These are phyloP conservation scores for Pseudomyrmex flavicornis DNA, from an alignment of 1,140 invertebrate genomes.

Conservation along the genomic window DNA sequence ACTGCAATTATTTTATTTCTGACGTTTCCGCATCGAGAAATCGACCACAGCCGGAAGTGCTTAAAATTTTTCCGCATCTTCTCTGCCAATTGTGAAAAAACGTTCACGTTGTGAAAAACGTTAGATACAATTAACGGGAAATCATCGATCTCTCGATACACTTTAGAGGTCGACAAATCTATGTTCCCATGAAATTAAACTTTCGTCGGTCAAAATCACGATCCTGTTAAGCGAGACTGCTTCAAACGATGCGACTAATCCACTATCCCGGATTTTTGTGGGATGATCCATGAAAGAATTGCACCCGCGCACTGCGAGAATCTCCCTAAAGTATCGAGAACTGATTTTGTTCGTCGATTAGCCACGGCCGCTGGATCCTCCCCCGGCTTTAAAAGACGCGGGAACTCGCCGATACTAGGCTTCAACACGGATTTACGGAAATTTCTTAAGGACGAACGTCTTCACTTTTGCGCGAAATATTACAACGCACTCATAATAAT, in stretches of 20 bases:
- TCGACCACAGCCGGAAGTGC: background rate
- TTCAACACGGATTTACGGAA: background rate
- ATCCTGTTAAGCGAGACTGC: slow-evolving; percentile 60
- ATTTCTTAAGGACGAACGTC: slow-evolving; percentile 25
- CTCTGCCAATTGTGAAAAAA: too few species aligned
- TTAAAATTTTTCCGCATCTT: background rate
- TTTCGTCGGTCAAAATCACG: slow-evolving; percentile 21
- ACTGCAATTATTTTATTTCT: background rate
- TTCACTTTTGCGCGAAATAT: slow-evolving; percentile 29
- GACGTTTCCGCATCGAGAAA: background rate
- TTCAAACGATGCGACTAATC: slow-evolving; percentile 54
- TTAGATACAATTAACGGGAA: slow-evolving; percentile 50
- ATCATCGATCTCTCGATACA: slow-evolving; percentile 33
- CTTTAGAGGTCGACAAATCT: slow-evolving; percentile 31
- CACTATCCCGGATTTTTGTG: slow-evolving; percentile 20
- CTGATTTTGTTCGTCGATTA: slow-evolving; percentile 47
- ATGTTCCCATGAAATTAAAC: slow-evolving; percentile 57
- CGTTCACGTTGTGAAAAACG: background rate
- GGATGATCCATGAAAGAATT: slow-evolving; percentile 42
- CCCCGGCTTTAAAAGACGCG: slow-evolving; percentile 19
- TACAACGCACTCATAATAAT: background rate
- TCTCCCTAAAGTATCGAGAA: background rate
- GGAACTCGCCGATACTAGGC: background rate
- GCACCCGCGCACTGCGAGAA: slow-evolving; percentile 48
- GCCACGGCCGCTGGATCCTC: slow-evolving; percentile 36